Conservation (phyloP, 2,888 invertebrate genomes). For the Latrodectus hesperus region DNA sequence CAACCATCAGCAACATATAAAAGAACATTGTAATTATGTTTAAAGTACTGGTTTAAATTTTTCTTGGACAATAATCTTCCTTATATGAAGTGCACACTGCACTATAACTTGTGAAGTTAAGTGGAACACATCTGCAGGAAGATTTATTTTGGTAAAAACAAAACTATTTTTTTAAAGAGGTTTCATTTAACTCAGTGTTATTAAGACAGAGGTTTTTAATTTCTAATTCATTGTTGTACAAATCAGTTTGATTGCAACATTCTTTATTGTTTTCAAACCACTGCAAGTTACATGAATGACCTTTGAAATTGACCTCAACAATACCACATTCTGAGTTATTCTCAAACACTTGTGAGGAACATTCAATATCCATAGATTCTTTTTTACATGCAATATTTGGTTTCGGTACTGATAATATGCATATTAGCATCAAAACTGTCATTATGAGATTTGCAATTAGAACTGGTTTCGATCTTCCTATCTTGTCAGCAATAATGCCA, state of each 20-base stretch:
- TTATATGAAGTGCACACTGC: background rate
- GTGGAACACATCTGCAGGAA: background rate
- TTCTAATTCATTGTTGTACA: background rate
- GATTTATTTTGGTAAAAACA: background rate
- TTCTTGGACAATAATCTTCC: background rate
- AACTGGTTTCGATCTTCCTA: slow-evolving; percentile 3
- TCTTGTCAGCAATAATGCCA: background rate
- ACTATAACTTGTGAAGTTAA: background rate
- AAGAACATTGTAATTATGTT: background rate
- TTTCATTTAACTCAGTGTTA: background rate
- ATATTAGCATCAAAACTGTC: background rate
- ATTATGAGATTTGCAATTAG: background rate
- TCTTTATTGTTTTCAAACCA: background rate
- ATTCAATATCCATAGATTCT: background rate
- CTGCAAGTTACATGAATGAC: background rate
- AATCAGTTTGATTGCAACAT: background rate
- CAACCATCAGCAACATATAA: slow-evolving; percentile 81
- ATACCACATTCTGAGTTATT: background rate
- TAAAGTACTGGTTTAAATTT: background rate
- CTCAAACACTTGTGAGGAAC: background rate
- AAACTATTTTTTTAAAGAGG: background rate
- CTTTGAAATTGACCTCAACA: background rate
- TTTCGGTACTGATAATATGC: background rate
- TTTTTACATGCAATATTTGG: background rate
- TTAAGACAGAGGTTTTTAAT: background rate